Evolutionary conservation across 2,888 invertebrate species (phyloP).

Genomic region (Drosophila diplacantha): DNA sequence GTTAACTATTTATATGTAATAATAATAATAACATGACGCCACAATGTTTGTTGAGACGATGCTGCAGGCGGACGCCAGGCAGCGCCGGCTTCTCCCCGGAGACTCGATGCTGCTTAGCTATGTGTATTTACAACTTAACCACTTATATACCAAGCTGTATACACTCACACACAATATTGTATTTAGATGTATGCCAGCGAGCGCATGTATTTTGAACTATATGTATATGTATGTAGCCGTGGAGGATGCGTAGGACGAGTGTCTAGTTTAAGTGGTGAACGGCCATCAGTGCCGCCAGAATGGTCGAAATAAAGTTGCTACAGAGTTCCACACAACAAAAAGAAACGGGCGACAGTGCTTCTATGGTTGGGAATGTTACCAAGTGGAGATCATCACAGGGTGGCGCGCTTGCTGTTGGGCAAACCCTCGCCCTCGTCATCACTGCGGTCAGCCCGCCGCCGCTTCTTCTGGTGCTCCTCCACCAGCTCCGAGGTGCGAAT

Average conservation of each 20-base stretch:
- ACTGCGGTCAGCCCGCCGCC: constrained; percentile 68
- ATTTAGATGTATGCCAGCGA: constrained; percentile 29
- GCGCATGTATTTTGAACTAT: constrained; percentile 26
- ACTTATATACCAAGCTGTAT: constrained; percentile 21
- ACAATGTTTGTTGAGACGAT: constrained; percentile 7
- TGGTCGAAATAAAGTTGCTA: constrained; percentile 37
- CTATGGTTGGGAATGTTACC: background rate
- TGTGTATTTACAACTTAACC: constrained; percentile 34
- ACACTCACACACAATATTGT: constrained; percentile 9
- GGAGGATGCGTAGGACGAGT: constrained; percentile 9
- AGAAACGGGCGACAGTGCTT: background rate
- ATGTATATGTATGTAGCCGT: constrained; percentile 13
- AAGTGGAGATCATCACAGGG: constrained; percentile 35
- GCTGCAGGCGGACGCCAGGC: background rate
- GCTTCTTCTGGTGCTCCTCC: constrained; percentile 76
- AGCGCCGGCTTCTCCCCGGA: background rate
- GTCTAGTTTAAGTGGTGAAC: constrained; percentile 29
- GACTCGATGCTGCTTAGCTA: constrained; percentile 15
- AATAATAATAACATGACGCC: constrained; percentile 7
- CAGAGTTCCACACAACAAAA: constrained; percentile 18
- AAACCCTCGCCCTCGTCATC: constrained; percentile 62
- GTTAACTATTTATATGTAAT: constrained; percentile 41
- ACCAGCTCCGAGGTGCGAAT: constrained; percentile 75
- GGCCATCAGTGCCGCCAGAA: constrained; percentile 15
- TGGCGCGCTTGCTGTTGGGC: constrained; percentile 57